Percentiles rank a stretch among this genome's conserved stretches.
phyloP scores from a whole-genome alignment of 1,140 invertebrate species.

The Elysia chlorotica region DNA sequence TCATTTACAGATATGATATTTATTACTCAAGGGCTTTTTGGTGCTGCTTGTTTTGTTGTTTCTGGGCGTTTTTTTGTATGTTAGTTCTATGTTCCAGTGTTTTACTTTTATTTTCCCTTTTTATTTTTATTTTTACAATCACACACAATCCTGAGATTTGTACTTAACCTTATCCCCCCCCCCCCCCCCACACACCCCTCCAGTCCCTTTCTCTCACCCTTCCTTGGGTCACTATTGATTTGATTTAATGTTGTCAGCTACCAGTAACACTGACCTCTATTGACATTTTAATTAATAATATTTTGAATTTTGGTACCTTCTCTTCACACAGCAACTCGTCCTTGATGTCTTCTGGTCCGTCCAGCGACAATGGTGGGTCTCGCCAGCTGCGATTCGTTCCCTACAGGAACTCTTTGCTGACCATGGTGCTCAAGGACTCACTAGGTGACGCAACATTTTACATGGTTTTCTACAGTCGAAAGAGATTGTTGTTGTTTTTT shows the following conservation, averaged over 20 bases:
- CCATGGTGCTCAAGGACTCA: slow-evolving; percentile 58
- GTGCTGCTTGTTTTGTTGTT: no score
- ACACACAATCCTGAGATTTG: no score
- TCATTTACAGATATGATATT: no score
- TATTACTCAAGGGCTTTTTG: no score
- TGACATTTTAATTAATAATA: not conserved
- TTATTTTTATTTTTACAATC: no score
- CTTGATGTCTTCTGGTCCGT: slow-evolving; percentile 23
- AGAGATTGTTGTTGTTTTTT: not conserved
- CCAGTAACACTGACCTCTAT: not conserved
- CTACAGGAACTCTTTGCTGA: slow-evolving; percentile 57
- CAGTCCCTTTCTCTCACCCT: not conserved
- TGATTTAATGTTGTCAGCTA: not conserved
- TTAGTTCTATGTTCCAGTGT: no score
- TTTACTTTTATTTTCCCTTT: no score
- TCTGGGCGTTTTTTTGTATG: no score
- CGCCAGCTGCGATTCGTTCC: slow-evolving; percentile 43
- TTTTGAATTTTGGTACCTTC: no score
- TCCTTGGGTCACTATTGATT: not conserved
- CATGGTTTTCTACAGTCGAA: not conserved
- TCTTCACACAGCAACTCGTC: slow-evolving; percentile 3
- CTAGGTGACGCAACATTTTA: slow-evolving; percentile 42
- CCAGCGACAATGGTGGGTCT: slow-evolving; percentile 29
- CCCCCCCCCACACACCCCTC: not conserved
- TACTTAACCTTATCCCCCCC: no score